Conservation (phyloP, 2,888 invertebrate species). For the Diogma glabrata region DNA sequence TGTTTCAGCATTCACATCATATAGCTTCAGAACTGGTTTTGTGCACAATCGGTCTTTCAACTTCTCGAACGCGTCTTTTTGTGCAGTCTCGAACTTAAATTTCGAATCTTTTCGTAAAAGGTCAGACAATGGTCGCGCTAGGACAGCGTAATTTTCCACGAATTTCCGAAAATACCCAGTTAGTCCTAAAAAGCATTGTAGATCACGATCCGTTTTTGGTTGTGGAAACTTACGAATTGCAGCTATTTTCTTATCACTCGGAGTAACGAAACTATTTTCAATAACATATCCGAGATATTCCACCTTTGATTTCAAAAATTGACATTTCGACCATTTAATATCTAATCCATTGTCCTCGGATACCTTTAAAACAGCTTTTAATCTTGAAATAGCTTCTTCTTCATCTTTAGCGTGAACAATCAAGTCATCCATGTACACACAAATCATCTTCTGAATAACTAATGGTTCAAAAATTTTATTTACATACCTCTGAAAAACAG, state of each 20-base stretch:
- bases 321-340: constrained; percentile 18
- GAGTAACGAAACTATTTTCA: constrained; percentile 2
- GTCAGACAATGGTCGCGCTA: too few species aligned
- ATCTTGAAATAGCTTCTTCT: background rate
- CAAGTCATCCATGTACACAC: too few species aligned
- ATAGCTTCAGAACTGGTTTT: constrained; percentile 22
- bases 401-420: too few species aligned
- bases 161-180: too few species aligned
- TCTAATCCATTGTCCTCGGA: constrained; percentile 14
- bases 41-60: background rate
- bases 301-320: constrained; percentile 14
- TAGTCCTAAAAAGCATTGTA: too few species aligned
- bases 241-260: background rate
- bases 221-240: background rate
- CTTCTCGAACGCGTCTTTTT: background rate
- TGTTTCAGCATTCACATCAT: constrained; percentile 18
- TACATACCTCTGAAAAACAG: too few species aligned
- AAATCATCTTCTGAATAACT: too few species aligned
- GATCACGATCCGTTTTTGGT: too few species aligned
- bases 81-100: too few species aligned
- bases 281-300: constrained; percentile 11
- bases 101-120: too few species aligned
- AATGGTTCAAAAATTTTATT: too few species aligned
- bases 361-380: constrained; percentile 11
- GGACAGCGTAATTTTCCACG: too few species aligned